Base-by-base conservation (phyloP, 2,113 vertebrate genomes). In the Chascanopsetta lugubris region DNA sequence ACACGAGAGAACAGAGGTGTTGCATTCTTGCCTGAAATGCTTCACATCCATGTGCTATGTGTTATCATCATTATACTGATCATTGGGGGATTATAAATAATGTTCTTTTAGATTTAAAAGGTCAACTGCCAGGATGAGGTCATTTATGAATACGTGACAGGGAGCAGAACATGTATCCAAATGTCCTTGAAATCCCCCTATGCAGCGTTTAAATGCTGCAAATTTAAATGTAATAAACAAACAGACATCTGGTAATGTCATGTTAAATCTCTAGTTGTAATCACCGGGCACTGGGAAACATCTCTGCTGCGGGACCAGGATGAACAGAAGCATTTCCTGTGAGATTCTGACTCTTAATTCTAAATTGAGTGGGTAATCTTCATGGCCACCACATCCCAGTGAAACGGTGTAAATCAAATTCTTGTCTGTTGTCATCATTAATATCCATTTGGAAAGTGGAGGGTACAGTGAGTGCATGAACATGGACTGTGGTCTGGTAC, bases 361-460 rank as follows among this genome's bases (percentile, higher is more conserved):
- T 61, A 43, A 75, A n/a, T 46, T 8, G 40, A 61, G 42, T 24
- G 49, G 59, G 64, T 76, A 61, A 80, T 80, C 58, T 70, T 60
- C 47, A 26, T 49, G 27, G 42, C 46, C 20, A 47, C 36, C 45
- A 34, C 66, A 55, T 75, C 36, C 34, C 27, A 29, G 53, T 68
- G 45, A 58, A 71, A 69, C 59, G 57, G 49, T 8, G 8, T 50
- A 42, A 76, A 61, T 70, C 50, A 30, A n/a, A 7, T 49, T 43
- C 13, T n/a, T 48, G 61, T 66, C 46, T 24, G 59, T 70, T 75
- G 58, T 73, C 38, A 51, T 70, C 66, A 77, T 73, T 77, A 64
- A 72, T 63, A 67, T 72, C 38, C 53, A 66, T 63, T 72, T 61
- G 40, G 22, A 61, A 49, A 24, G 9, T 29, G 13, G 9, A 68